Conservation (phyloP, 2,113 vertebrate genomes). For the Neolamprologus modestus region DNA sequence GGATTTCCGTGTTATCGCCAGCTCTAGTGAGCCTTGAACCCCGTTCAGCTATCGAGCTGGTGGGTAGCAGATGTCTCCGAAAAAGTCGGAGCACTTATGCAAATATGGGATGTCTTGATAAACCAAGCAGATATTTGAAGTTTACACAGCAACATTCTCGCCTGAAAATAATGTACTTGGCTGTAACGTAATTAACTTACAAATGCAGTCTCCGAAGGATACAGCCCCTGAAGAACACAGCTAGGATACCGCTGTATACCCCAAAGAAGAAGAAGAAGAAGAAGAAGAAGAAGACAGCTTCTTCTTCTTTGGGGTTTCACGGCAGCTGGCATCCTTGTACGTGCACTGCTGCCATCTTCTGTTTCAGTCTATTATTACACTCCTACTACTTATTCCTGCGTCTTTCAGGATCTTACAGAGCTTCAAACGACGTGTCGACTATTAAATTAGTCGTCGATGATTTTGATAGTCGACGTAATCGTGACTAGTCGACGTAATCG, state of each 20-base stretch:
- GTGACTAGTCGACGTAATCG: background rate
- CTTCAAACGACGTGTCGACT: rapidly evolving
- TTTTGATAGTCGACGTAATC: background rate
- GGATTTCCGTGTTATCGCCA: background rate
- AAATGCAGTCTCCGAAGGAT: rapidly evolving
- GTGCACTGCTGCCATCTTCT: background rate
- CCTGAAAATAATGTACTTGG: rapidly evolving
- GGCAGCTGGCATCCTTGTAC: background rate
- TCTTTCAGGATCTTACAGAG: background rate
- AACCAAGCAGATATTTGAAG: background rate
- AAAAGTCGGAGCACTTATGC: background rate
- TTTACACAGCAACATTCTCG: background rate
- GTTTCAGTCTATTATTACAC: background rate
- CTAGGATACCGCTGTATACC: background rate
- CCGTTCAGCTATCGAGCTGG: background rate
- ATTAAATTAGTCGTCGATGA: rapidly evolving
- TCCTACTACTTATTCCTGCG: rapidly evolving
- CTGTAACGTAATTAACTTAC: rapidly evolving
- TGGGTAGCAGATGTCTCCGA: background rate
- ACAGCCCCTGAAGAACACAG: rapidly evolving
- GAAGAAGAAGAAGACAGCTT: background rate
- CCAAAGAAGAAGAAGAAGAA: background rate
- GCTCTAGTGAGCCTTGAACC: background rate
- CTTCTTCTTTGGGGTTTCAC: background rate
- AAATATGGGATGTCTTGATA: background rate